These are phyloP conservation scores for Hucho hucho DNA, from an alignment of 2,113 vertebrate species.

Conservation along the genomic window DNA sequence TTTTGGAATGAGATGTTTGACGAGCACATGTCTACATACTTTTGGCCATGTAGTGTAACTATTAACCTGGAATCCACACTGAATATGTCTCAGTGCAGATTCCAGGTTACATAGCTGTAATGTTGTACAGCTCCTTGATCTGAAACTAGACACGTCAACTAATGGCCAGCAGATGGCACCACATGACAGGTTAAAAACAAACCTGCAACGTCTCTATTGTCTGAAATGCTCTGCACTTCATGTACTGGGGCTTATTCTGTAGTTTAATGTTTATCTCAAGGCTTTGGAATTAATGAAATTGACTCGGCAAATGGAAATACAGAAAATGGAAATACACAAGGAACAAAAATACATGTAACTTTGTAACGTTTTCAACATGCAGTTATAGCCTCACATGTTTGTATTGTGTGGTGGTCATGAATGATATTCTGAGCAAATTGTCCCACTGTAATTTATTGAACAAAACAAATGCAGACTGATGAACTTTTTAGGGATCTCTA, in stretches of 20 bases:
- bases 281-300: neutral
- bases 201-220: neutral
- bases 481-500: neutral
- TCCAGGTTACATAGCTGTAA: neutral
- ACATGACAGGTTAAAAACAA: neutral
- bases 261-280: neutral
- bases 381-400: neutral
- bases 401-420: neutral
- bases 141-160: neutral
- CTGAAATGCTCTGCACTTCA: neutral
- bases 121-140: neutral
- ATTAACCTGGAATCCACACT: too few species aligned
- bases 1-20: too few species aligned
- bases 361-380: neutral
- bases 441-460: neutral
- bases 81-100: too few species aligned
- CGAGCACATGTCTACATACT: too few species aligned
- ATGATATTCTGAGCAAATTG: neutral
- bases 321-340: too few species aligned
- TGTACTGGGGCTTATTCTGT: neutral
- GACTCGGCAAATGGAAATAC: too few species aligned
- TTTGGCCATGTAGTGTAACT: too few species aligned
- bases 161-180: constrained; percentile 39
- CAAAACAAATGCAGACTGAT: neutral
- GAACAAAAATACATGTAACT: neutral